Conservation (phyloP, 2,113 vertebrate genomes). For the Sceloporus tristichus region DNA sequence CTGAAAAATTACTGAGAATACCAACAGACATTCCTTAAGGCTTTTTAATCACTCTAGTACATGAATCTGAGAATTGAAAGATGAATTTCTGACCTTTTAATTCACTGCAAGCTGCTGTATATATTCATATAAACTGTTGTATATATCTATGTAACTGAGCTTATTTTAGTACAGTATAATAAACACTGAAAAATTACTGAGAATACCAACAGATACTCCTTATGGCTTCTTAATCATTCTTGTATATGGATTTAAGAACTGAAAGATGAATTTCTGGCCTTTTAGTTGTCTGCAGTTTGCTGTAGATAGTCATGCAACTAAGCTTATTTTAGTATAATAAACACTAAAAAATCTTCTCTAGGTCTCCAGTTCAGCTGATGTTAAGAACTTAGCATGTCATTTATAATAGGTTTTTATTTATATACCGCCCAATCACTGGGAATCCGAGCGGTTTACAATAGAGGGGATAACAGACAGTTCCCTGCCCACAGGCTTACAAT, state of each 20-base stretch:
- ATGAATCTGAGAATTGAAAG: slow-evolving; percentile 28
- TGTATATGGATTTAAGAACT: slow-evolving; percentile 23
- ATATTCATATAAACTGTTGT: not conserved
- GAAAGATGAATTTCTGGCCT: slow-evolving; percentile 4
- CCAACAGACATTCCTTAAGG: slow-evolving; percentile 82
- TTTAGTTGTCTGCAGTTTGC: slow-evolving; percentile 38
- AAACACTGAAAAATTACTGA: slow-evolving; percentile 74
- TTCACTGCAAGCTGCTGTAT: slow-evolving; percentile 47
- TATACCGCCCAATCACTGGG: no score
- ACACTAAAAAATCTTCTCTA: not conserved
- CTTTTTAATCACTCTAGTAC: not conserved
- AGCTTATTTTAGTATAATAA: slow-evolving; percentile 60
- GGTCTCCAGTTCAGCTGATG: not conserved
- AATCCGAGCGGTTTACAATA: no score
- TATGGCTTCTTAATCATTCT: slow-evolving; percentile 14
- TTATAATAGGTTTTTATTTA: no score
- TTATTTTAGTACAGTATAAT: slow-evolving; percentile 49
- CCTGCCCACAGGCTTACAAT: no score
- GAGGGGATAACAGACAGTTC: no score
- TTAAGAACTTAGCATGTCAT: not conserved
- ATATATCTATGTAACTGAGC: slow-evolving; percentile 35
- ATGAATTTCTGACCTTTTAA: slow-evolving; percentile 17
- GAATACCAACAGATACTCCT: slow-evolving; percentile 83
- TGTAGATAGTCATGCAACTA: slow-evolving; percentile 44
- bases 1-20: slow-evolving; percentile 74